Evolutionary conservation across 2,888 invertebrate genomes (phyloP), one percentile per base, ranked within the genome.

Genomic region (Strigamia transsilvanica): DNA sequence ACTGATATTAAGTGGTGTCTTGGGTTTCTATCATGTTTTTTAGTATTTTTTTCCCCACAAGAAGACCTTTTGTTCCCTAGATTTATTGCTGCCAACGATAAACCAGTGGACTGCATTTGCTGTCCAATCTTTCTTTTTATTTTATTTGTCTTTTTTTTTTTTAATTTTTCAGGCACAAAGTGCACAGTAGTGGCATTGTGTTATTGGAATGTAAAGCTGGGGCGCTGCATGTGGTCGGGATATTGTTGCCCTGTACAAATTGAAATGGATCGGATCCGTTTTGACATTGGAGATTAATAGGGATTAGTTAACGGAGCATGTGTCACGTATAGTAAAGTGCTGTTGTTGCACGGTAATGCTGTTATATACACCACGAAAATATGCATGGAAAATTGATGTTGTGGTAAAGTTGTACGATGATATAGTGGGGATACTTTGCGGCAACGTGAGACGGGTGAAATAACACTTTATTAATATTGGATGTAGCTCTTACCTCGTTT

Each of bases 61-160:
- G 61, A 66, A 66, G 15, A 32, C 23, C 73, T 27, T 73, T 73
- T 73, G 73, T 73, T 73, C 73, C 12, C 73, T 23, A 73, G 73
- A 73, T 73, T 73, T 73, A 73, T 73, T 73, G 73, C 73, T 73
- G 73, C 73, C 73, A 73, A 32, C 73, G n/a, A 73, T 27, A n/a
- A 18, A 15, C 51, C n/a, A 10, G 51, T 51, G 51, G 51, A 51
- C 51, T 51, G n/a, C 51, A 18, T 51, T 51, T 51, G n/a, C 12
- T 51, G 51, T 51, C 12, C 51, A 51, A 51, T 51, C 51, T 51
- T 13, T 51, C 18, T 51, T 51, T 27, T 27, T 27, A 0, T 15
- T 27, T 61, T 66, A 7, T 9, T 27, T 66, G 1, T 66, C 32
- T 18, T n/a, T 56, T 9, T 13, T 32, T 5, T 73, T 32, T 73